These are phyloP conservation scores for Leptothorax acervorum DNA, from an alignment of 2,888 invertebrate genomes.

Conservation along the genomic window DNA sequence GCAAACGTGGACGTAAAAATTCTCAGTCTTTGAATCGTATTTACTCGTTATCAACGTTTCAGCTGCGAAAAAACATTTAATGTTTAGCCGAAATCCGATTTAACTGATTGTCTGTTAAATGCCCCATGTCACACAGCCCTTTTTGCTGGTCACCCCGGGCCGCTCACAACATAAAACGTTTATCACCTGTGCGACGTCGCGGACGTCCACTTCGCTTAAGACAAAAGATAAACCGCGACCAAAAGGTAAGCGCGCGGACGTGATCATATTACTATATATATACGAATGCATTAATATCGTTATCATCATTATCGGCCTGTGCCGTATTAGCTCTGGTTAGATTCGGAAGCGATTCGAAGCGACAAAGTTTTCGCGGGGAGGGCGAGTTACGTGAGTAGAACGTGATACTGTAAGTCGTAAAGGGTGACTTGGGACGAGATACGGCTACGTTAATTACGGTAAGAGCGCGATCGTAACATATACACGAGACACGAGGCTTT, in stretches of 20 bases:
- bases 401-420: slow-evolving; percentile 76
- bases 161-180: slow-evolving; percentile 44
- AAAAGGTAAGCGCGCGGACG: slow-evolving; percentile 35
- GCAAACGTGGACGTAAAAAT: slow-evolving; percentile 39
- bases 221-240: slow-evolving; percentile 41
- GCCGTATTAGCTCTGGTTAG: slow-evolving; percentile 47
- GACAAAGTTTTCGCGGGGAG: slow-evolving; percentile 51
- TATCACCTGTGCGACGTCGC: slow-evolving; percentile 55
- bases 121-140: not conserved
- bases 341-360: slow-evolving; percentile 54
- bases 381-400: slow-evolving; percentile 65
- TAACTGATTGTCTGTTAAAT: slow-evolving; percentile 9
- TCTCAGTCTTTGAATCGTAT: slow-evolving; percentile 37
- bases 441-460: slow-evolving; percentile 77
- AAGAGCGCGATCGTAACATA: slow-evolving; percentile 82
- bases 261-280: slow-evolving; percentile 48
- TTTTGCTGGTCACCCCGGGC: slow-evolving; percentile 32
- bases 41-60: not conserved
- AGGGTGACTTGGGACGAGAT: slow-evolving; percentile 73
- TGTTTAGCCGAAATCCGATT: slow-evolving; percentile 25
- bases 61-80: slow-evolving; percentile 6
- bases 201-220: slow-evolving; percentile 48
- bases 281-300: slow-evolving; percentile 50
- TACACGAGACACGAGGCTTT: slow-evolving; percentile 83
- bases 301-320: slow-evolving; percentile 30